Conservation (phyloP, 2,888 invertebrate species). For the Piscicola geometra region DNA sequence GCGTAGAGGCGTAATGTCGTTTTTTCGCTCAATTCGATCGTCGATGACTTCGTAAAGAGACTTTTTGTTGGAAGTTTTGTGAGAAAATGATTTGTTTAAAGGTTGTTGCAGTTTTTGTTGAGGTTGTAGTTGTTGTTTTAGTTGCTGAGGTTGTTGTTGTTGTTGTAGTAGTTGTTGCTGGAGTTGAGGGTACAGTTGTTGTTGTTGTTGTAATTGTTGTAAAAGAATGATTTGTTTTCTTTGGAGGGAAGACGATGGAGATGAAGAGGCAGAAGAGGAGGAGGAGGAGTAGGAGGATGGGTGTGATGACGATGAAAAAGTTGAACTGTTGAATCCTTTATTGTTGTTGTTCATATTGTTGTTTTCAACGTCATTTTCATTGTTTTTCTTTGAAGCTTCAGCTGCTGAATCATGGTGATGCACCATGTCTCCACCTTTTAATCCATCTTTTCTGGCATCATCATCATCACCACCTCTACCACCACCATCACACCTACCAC, state of each 20-base stretch:
- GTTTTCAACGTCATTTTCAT: not conserved
- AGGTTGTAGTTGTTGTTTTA: too few species aligned
- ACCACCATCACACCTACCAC: too few species aligned
- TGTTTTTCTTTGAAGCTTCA: not conserved
- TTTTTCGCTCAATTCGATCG: not conserved
- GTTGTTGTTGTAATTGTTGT: not conserved
- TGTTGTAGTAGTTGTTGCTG: not conserved
- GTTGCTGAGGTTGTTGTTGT: not conserved
- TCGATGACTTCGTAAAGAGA: not conserved
- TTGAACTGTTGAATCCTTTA: not conserved
- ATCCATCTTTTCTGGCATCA: not conserved
- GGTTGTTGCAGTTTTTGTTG: too few species aligned
- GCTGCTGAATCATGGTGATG: not conserved
- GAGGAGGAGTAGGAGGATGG: not conserved
- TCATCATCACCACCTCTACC: constrained; percentile 15
- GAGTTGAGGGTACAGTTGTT: not conserved
- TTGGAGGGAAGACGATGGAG: not conserved
- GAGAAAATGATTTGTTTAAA: too few species aligned
- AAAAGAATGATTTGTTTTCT: not conserved
- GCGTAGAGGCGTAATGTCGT: not conserved
- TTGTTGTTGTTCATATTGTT: not conserved
- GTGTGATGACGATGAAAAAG: not conserved
- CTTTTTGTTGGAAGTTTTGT: too few species aligned
- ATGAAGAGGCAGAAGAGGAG: not conserved
- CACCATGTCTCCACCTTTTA: not conserved